These are phyloP conservation scores for Campylomormyrus numenius DNA, from an alignment of 2,113 vertebrate genomes.

Conservation along the genomic window DNA sequence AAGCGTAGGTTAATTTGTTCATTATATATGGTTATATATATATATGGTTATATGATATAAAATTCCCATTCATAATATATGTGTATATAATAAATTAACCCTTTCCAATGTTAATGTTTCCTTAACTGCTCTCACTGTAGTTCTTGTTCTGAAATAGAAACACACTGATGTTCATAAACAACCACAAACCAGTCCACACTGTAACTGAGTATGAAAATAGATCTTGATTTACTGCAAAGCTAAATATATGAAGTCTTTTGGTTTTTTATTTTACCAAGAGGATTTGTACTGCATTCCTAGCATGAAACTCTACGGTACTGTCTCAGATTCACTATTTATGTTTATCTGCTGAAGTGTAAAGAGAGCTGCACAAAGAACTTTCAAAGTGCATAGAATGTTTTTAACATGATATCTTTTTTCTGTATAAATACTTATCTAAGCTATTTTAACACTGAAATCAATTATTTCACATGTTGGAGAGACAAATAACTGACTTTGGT, in stretches of 20 bases:
- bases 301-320: not conserved
- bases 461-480: too few species aligned
- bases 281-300: not conserved
- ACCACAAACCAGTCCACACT: not conserved
- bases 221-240: not conserved
- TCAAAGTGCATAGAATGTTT: too few species aligned
- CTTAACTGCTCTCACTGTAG: not conserved
- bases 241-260: not conserved
- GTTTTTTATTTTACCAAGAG: not conserved
- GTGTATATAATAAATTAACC: not conserved
- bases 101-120: not conserved
- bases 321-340: not conserved
- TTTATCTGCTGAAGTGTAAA: not conserved
- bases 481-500: not conserved
- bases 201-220: not conserved
- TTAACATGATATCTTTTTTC: not conserved
- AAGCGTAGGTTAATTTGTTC: not conserved
- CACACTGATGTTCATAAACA: not conserved
- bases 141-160: not conserved
- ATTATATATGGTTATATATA: not conserved
- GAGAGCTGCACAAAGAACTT: not conserved
- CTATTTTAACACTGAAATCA: not conserved
- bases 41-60: not conserved
- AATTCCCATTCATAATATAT: not conserved
- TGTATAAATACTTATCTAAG: not conserved